phyloP scores from a whole-genome alignment of 2,113 vertebrate genomes.

The Oryzias javanicus region DNA sequence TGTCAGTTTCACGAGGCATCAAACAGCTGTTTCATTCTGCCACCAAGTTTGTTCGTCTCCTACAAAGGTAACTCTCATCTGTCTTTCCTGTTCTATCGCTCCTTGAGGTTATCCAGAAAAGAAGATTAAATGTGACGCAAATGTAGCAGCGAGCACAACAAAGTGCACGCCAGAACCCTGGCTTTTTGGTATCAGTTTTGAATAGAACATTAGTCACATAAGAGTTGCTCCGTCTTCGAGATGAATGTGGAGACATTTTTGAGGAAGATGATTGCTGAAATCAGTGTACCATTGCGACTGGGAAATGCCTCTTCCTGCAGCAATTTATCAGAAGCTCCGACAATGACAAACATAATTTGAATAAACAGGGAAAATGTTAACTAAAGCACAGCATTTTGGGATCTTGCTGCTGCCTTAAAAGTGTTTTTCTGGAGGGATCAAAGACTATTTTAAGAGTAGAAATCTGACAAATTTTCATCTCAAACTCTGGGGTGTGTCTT shows the following conservation, averaged over 20 bases:
- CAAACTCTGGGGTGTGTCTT: neutral
- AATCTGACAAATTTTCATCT: neutral
- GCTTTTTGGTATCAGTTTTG: slow-evolving; percentile 18
- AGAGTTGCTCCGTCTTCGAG: slow-evolving; percentile 17
- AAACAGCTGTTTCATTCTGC: slow-evolving; percentile 81
- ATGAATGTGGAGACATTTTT: slow-evolving; percentile 17
- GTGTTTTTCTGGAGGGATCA: neutral
- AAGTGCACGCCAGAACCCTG: slow-evolving; percentile 12
- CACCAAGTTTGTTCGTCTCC: slow-evolving; percentile 78
- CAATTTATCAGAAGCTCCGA: neutral
- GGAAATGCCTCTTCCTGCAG: slow-evolving; percentile 13
- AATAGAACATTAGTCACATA: slow-evolving; percentile 34
- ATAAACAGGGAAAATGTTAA: neutral
- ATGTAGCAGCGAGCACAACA: slow-evolving; percentile 15
- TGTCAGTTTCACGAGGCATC: slow-evolving; percentile 76
- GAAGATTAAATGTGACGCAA: slow-evolving; percentile 25
- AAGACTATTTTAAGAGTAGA: neutral
- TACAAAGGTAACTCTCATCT: slow-evolving; percentile 73
- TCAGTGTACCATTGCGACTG: slow-evolving; percentile 5
- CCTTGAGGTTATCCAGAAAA: slow-evolving; percentile 17
- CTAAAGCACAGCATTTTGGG: no score
- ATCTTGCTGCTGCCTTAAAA: no score
- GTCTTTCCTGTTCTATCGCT: slow-evolving; percentile 19
- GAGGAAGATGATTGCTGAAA: slow-evolving; percentile 14
- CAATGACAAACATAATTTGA: neutral